These are phyloP conservation scores for Helobdella robusta DNA, from an alignment of 2,888 invertebrate species.

Conservation along the genomic window DNA sequence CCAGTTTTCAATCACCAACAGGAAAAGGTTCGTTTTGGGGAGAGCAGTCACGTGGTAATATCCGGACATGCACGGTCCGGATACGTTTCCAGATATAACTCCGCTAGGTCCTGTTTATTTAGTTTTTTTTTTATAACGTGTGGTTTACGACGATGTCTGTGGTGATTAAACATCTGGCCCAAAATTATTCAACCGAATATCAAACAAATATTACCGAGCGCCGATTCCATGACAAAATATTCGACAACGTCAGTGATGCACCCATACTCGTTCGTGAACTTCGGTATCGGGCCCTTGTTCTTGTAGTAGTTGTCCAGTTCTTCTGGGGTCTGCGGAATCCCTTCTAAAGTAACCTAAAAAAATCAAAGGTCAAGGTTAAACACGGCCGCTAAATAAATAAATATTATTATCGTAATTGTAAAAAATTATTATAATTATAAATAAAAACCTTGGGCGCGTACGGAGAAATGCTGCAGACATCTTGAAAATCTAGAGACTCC, in stretches of 20 bases:
- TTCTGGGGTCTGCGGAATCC: slow-evolving; percentile 49
- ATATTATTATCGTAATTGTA: background rate
- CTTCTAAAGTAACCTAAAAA: slow-evolving; percentile 47
- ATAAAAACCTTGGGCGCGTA: slow-evolving; percentile 44
- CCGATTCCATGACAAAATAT: slow-evolving; percentile 42
- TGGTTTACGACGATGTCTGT: too few species aligned
- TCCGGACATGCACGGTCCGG: slow-evolving; percentile 51
- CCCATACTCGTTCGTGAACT: slow-evolving; percentile 49
- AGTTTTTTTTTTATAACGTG: too few species aligned
- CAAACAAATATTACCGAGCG: too few species aligned
- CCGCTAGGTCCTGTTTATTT: slow-evolving; percentile 46
- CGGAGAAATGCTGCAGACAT: slow-evolving; percentile 48
- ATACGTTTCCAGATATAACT: slow-evolving; percentile 50
- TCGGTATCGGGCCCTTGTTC: slow-evolving; percentile 49
- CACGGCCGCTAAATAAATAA: background rate
- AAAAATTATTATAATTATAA: background rate
- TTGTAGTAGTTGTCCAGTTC: slow-evolving; percentile 49
- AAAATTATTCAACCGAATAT: too few species aligned
- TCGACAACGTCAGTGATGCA: slow-evolving; percentile 51
- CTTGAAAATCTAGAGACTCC: slow-evolving; percentile 49
- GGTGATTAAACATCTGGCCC: too few species aligned
- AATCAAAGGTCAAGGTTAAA: background rate
- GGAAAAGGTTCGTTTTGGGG: slow-evolving; percentile 49
- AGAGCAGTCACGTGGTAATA: slow-evolving; percentile 50
- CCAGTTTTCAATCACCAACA: slow-evolving; percentile 50